Evolutionary conservation across 1,140 invertebrate species (phyloP).

Genomic region (Microplitis mediator): DNA sequence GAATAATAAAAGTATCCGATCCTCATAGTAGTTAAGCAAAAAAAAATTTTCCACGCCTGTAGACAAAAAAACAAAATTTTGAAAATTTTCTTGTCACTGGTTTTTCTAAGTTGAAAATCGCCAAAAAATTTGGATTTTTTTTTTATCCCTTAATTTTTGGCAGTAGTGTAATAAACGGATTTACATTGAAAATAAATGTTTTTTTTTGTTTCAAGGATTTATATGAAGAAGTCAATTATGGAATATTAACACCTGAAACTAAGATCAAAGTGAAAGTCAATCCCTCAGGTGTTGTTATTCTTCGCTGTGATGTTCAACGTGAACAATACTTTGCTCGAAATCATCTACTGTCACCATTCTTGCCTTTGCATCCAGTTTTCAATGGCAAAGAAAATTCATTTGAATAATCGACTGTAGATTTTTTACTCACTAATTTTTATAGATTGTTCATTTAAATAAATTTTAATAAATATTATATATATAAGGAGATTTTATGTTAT

Average conservation of each 20-base stretch:
- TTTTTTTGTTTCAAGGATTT: slow-evolving; percentile 70
- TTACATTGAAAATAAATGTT: not conserved
- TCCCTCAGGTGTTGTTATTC: slow-evolving; percentile 87
- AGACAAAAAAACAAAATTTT: no score
- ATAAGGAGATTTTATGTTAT: no score
- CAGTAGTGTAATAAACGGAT: not conserved
- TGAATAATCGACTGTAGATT: slow-evolving; percentile 33
- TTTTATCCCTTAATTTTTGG: no score
- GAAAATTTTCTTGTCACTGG: no score
- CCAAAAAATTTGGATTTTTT: no score
- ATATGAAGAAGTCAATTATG: slow-evolving; percentile 86
- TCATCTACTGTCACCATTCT: slow-evolving; percentile 66
- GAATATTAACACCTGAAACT: slow-evolving; percentile 80
- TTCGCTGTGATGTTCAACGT: slow-evolving; percentile 78
- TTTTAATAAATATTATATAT: not conserved
- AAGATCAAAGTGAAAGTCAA: slow-evolving; percentile 93
- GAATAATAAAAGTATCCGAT: no score
- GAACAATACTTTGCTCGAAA: slow-evolving; percentile 63
- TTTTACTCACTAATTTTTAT: not conserved
- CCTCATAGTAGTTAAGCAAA: no score
- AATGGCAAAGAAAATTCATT: slow-evolving; percentile 59
- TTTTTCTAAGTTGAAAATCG: no score
- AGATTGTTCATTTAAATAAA: not conserved
- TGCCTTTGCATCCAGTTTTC: slow-evolving; percentile 68
- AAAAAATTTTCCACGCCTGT: no score